A percentile compares a stretch with the other conserved stretches of the same genome.
Evolutionary conservation across 2,797 vertebrate species (phyloP).

Genomic region (Chrysocyon brachyurus): DNA sequence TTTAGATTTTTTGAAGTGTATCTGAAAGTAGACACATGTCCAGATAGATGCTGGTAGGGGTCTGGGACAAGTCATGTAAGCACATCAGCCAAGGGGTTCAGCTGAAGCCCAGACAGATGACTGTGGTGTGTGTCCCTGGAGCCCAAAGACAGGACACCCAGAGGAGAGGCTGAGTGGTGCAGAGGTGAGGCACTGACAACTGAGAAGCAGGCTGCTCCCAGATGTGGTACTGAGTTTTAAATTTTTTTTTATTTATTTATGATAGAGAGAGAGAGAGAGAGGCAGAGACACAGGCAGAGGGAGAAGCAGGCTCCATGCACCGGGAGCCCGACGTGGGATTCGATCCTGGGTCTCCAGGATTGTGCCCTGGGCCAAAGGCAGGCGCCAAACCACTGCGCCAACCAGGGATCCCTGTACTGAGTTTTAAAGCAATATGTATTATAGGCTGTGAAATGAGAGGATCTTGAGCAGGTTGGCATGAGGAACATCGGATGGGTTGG

Average conservation of each 20-base stretch:
- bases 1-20: conserved; percentile 1
- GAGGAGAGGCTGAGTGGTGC: not conserved
- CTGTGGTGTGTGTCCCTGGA: not conserved
- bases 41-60: not conserved
- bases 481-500: not conserved
- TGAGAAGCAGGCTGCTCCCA: not conserved
- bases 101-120: not conserved
- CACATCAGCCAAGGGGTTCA: too few species aligned
- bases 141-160: not conserved
- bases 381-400: too few species aligned
- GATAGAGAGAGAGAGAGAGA: too few species aligned
- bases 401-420: not conserved
- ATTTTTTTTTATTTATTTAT: not conserved
- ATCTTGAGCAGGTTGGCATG: not conserved
- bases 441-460: not conserved
- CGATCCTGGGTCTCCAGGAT: too few species aligned
- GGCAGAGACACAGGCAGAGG: too few species aligned
- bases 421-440: not conserved
- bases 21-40: not conserved
- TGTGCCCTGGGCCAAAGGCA: too few species aligned
- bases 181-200: not conserved
- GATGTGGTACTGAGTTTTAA: not conserved
- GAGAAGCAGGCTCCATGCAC: too few species aligned
- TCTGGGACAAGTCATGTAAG: not conserved
- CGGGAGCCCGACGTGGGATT: too few species aligned